Conservation (phyloP, 92 coral and sea anemone genomes). For the Parazoanthus darwini region DNA sequence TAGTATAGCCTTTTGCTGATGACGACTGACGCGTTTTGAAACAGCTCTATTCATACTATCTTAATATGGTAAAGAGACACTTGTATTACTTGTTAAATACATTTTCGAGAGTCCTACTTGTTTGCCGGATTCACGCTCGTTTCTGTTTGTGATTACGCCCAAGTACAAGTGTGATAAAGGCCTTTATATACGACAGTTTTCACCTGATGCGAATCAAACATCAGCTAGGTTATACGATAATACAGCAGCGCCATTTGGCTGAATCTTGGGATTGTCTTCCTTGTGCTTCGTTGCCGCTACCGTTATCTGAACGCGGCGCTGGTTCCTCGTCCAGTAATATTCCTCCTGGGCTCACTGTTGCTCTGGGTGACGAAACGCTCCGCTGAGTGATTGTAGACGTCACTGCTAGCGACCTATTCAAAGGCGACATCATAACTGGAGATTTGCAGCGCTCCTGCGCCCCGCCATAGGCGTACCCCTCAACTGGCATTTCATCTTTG, state of each 20-base stretch:
- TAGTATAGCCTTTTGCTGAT: no score
- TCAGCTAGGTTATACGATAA: not conserved
- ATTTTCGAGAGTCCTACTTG: no score
- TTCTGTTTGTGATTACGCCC: not conserved
- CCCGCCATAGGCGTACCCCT: not conserved
- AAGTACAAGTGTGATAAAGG: no score
- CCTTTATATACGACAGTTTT: not conserved
- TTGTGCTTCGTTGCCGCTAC: no score
- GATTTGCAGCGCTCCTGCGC: not conserved
- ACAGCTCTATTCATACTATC: no score
- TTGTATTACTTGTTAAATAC: no score
- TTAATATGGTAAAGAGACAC: no score
- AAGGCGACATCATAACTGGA: not conserved
- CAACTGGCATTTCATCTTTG: slow-evolving; percentile 10
- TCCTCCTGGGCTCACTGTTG: slow-evolving; percentile 32
- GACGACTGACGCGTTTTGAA: no score
- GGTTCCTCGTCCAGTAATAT: not conserved
- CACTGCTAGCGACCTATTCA: not conserved
- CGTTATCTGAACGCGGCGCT: not conserved
- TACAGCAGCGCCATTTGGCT: not conserved
- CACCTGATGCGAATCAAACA: not conserved
- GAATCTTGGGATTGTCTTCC: no score
- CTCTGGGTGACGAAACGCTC: not conserved
- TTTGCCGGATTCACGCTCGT: no score
- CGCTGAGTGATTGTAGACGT: slow-evolving; percentile 19